Evolutionary conservation across 2,797 vertebrate genomes (phyloP), one percentile per base, ranked within the genome.

Genomic region (Emydoidea blandingii): DNA sequence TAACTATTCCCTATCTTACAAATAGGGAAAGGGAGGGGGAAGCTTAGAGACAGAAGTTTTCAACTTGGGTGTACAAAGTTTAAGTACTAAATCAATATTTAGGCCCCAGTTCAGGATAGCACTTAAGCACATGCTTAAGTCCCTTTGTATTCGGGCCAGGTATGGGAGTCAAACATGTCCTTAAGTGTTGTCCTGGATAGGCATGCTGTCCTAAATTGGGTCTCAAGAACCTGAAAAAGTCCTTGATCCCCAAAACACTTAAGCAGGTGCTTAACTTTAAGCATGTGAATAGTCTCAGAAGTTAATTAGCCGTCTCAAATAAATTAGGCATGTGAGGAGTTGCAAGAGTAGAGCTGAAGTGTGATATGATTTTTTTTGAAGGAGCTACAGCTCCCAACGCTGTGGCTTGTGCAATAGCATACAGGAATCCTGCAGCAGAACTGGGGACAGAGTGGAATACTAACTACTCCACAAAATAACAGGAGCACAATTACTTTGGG

Each of bases 361-460:
- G 1, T 5, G 0, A 50, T 0, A 5, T 9, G 5, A 2, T 23
- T 5, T 15, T 12, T 18, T 31, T 19, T 3, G 0, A 62, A 62
- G 59, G 31, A 12, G 15, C 59, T n/a, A 65, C 34, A 34, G 34
- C 31, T 34, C 34, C 18, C 16, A 19, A n/a, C 62, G 19, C 34
- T n/a, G 31, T 34, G 59, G 59, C 14, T 65, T 65, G 15, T 65
- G 6, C 4, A 65, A 18, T 34, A 37, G 12, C 19, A 8, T 12
- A 1, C 7, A 0, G 62, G 53, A 1, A 14, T 11, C 5, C 8
- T 1, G 3, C 5, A 29, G 31, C 54, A 6, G 72, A 37, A 53
- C 76, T 5, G 23, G 18, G 34, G 21, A 10, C 34, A 3, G 5
- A 3, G 16, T 25, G 37, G 21, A 74, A 12, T 74, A 74, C 21